phyloP scores from a whole-genome alignment of 2,113 vertebrate genomes.

The Romanogobio albipinnatus region DNA sequence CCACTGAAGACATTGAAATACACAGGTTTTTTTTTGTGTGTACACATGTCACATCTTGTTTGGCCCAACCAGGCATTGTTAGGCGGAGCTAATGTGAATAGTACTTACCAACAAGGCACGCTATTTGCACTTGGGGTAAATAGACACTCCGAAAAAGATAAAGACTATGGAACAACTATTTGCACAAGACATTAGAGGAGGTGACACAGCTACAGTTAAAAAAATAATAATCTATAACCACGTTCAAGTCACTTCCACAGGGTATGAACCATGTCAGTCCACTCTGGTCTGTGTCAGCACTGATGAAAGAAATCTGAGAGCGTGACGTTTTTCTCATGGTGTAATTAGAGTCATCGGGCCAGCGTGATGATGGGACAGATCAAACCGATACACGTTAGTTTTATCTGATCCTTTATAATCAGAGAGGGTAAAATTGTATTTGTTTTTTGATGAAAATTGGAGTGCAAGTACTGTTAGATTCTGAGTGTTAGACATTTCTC shows the following conservation, averaged over 20 bases:
- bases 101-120: no score
- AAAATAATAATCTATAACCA: constrained; percentile 67
- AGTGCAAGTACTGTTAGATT: neutral
- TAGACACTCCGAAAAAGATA: no score
- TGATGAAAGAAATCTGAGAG: constrained; percentile 57
- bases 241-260: constrained; percentile 65
- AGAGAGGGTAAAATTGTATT: neutral
- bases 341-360: constrained; percentile 45
- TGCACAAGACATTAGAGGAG: constrained; percentile 30
- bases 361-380: constrained; percentile 49
- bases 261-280: constrained; percentile 31
- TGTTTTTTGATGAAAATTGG: neutral
- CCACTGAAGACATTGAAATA: no score
- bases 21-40: no score
- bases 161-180: constrained; percentile 46
- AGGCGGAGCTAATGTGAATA: no score
- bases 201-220: neutral
- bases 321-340: constrained; percentile 40
- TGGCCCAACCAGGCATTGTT: no score
- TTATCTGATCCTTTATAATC: neutral
- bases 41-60: no score
- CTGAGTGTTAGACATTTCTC: neutral
- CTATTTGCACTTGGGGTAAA: no score
- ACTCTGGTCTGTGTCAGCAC: constrained; percentile 52
- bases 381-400: constrained; percentile 37